These are phyloP conservation scores for Volucella bombylans DNA, from an alignment of 2,888 invertebrate genomes.

Conservation along the genomic window DNA sequence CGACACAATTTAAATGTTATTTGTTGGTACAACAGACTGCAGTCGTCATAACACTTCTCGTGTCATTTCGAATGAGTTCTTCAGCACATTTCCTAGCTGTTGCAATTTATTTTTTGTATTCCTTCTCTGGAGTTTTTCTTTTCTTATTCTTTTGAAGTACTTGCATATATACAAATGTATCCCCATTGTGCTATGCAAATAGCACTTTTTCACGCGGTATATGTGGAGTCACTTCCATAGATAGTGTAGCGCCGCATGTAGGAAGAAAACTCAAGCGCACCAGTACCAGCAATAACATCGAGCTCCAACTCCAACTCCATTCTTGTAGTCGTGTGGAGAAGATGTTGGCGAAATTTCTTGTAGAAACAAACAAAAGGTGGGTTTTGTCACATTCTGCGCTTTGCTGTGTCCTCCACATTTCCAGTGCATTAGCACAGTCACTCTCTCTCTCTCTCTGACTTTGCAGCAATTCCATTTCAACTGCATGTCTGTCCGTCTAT, in stretches of 20 bases:
- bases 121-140: slow-evolving; percentile 7
- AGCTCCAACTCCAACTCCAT: not conserved
- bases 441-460: slow-evolving; percentile 4
- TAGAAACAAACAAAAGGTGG: slow-evolving; percentile 71
- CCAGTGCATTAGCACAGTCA: not conserved
- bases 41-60: slow-evolving; percentile 58
- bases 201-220: slow-evolving; percentile 51
- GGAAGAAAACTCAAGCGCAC: slow-evolving; percentile 37
- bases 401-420: slow-evolving; percentile 38
- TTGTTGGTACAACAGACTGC: slow-evolving; percentile 40
- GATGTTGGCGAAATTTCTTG: slow-evolving; percentile 67
- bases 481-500: slow-evolving; percentile 19
- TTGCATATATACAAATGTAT: slow-evolving; percentile 15
- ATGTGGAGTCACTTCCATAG: slow-evolving; percentile 30
- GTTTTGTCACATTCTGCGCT: slow-evolving; percentile 69
- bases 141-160: not conserved
- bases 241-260: slow-evolving; percentile 58
- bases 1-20: slow-evolving; percentile 45
- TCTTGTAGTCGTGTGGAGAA: slow-evolving; percentile 20
- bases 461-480: slow-evolving; percentile 42
- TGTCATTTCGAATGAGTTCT: slow-evolving; percentile 60
- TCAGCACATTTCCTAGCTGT: slow-evolving; percentile 64
- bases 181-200: slow-evolving; percentile 44
- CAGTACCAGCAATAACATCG: not conserved
- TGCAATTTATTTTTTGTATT: slow-evolving; percentile 25